Evolutionary conservation across 64 coral and sea anemone species (phyloP).

Genomic region (Anthopleura sola): DNA sequence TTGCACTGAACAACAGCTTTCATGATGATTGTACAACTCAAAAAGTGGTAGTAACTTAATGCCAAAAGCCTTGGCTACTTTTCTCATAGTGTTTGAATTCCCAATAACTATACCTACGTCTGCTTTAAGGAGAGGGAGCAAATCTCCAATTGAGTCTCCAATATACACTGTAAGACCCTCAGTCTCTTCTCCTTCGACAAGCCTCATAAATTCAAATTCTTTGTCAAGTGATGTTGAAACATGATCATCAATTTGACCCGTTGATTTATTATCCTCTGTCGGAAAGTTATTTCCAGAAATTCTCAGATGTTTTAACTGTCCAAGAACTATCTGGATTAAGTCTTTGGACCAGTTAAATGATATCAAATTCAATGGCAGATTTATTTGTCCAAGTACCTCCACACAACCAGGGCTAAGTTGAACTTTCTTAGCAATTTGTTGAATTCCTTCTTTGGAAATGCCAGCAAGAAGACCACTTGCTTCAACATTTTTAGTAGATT

Average conservation of each 20-base stretch:
- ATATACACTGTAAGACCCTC: constrained; percentile 67
- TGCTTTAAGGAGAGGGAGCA: constrained; percentile 70
- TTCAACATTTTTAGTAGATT: constrained; percentile 67
- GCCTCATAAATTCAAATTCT: neutral
- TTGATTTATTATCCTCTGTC: constrained; percentile 62
- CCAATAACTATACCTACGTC: constrained; percentile 92
- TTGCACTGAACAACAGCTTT: neutral
- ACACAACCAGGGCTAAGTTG: constrained; percentile 64
- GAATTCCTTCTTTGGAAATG: constrained; percentile 62
- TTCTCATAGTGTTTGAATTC: constrained; percentile 53
- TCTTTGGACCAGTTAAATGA: constrained; percentile 94
- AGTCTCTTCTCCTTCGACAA: neutral
- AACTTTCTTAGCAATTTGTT: constrained; percentile 60
- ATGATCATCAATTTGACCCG: constrained; percentile 57
- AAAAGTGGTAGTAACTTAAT: constrained; percentile 59
- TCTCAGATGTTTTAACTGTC: constrained; percentile 52
- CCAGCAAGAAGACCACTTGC: constrained; percentile 81
- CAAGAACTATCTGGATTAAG: constrained; percentile 65
- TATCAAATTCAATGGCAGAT: constrained; percentile 78
- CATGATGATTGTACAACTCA: constrained; percentile 26
- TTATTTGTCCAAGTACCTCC: constrained; percentile 64
- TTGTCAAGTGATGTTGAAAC: constrained; percentile 31
- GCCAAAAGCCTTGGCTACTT: constrained; percentile 81
- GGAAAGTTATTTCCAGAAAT: constrained; percentile 75
- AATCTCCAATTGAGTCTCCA: constrained; percentile 81